Conservation (phyloP, 2,113 vertebrate genomes). For the Megaptera novaeangliae region DNA sequence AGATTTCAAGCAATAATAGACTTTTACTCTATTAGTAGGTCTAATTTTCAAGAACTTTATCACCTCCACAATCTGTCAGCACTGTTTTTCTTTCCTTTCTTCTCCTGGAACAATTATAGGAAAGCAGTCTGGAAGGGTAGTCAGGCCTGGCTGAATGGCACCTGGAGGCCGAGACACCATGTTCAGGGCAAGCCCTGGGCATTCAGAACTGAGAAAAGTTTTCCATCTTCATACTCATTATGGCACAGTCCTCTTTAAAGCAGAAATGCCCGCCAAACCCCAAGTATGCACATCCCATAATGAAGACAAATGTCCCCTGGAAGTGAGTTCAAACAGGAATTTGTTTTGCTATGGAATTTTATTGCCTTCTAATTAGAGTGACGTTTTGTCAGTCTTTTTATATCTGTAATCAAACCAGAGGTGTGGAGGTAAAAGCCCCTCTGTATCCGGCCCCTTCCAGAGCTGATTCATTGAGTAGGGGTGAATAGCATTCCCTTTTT, state of each 20-base stretch:
- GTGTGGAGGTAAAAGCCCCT: slow-evolving; percentile 34
- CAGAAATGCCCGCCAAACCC: slow-evolving; percentile 56
- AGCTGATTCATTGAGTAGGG: background rate
- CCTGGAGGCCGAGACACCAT: background rate
- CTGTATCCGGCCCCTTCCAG: background rate
- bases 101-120: slow-evolving; percentile 17
- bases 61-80: slow-evolving; percentile 3
- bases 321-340: slow-evolving; percentile 75
- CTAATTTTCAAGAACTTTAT: slow-evolving; percentile 41
- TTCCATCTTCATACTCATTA: slow-evolving; percentile 70
- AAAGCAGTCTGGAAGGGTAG: background rate
- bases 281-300: slow-evolving; percentile 66
- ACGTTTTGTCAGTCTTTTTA: slow-evolving; percentile 74
- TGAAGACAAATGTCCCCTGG: slow-evolving; percentile 80
- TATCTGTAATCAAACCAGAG: slow-evolving; percentile 65
- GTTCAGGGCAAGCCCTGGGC: background rate
- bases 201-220: background rate
- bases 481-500: background rate
- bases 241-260: slow-evolving; percentile 68
- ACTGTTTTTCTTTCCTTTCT: background rate
- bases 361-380: slow-evolving; percentile 77
- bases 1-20: slow-evolving; percentile 39
- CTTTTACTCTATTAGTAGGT: slow-evolving; percentile 35
- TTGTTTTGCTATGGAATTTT: slow-evolving; percentile 75
- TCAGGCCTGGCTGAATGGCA: background rate